Evolutionary conservation across 1,140 invertebrate genomes (phyloP), one percentile per base, ranked within the genome.

Genomic region (Drosophila nigromelanica): DNA sequence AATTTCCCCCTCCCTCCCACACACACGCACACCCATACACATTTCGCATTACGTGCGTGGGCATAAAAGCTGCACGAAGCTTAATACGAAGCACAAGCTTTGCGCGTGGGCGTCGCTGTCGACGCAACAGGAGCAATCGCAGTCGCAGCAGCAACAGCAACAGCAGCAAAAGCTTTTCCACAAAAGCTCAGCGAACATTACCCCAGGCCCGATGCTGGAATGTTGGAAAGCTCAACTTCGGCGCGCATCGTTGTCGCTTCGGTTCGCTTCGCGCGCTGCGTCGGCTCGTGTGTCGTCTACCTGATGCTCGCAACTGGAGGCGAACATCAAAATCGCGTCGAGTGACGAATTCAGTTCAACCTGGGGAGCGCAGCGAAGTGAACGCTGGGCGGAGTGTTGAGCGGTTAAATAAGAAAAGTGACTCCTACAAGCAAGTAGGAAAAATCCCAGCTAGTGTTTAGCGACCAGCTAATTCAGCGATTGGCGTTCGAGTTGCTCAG

Each of bases 351-450:
- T 91, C 77, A 91, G 90, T 91, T 91, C 89, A 83, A 87, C 90
- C 90, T 91, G 90, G 90, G 78, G 75, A 91, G 90, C 82, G 77
- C 63, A 87, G 83, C 75, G 68, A 73, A 89, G 80, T 85, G 73
- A 76, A 90, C 76, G 89, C 81, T 83, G 64, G 52, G 55, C 63
- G 39, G 66, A 68, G 72, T 73, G 89, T 91, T 87, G 89, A 91
- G 77, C 90, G 90, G 90, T 90, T 91, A 91, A 91, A 91, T 90
- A 89, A 89, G 85, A 89, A 89, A 87, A 89, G 83, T 85, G 82
- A 54, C 67, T 40, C 80, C 80, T 85, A 85, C 80, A 78, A 70
- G 5, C 80, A 85, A 80, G 80, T 85, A 85, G 81, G 81, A 62
- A 74, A 78, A 78, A 56, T 87, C 82, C 82, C 82, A 87, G 55